Evolutionary conservation across 2,888 invertebrate genomes (phyloP).

Genomic region (Pseudoips prasinana): DNA sequence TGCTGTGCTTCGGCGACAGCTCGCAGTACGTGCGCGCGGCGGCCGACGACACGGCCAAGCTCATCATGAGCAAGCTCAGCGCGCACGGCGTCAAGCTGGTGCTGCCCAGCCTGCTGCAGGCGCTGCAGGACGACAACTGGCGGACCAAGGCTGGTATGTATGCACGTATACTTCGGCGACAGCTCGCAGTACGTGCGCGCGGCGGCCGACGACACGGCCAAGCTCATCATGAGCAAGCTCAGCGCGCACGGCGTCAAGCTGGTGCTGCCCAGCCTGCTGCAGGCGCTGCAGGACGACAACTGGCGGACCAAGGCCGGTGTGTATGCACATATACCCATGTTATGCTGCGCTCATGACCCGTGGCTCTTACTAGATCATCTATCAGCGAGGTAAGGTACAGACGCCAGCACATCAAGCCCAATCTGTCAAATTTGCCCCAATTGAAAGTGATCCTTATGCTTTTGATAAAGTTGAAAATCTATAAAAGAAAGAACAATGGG

Average conservation of each 20-base stretch:
- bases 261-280: slow-evolving; percentile 95
- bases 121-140: slow-evolving; percentile 99
- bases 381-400: too few species aligned
- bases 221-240: slow-evolving; percentile 96
- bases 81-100: slow-evolving; percentile 99
- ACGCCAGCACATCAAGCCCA: too few species aligned
- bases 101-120: slow-evolving; percentile 94
- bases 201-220: slow-evolving; percentile 98
- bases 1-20: slow-evolving; percentile 97
- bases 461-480: too few species aligned
- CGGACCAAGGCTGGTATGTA: slow-evolving; percentile 93
- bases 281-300: slow-evolving; percentile 97
- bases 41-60: slow-evolving; percentile 97
- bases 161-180: slow-evolving; percentile 91
- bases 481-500: too few species aligned
- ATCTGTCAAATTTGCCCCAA: too few species aligned
- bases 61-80: slow-evolving; percentile 96
- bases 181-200: slow-evolving; percentile 96
- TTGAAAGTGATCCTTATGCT: too few species aligned
- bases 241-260: slow-evolving; percentile 99
- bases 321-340: too few species aligned
- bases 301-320: slow-evolving; percentile 98
- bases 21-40: slow-evolving; percentile 98
- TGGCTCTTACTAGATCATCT: too few species aligned
- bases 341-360: too few species aligned